These are phyloP conservation scores for Arctopsyche grandis DNA, from an alignment of 1,140 invertebrate species.

Conservation along the genomic window DNA sequence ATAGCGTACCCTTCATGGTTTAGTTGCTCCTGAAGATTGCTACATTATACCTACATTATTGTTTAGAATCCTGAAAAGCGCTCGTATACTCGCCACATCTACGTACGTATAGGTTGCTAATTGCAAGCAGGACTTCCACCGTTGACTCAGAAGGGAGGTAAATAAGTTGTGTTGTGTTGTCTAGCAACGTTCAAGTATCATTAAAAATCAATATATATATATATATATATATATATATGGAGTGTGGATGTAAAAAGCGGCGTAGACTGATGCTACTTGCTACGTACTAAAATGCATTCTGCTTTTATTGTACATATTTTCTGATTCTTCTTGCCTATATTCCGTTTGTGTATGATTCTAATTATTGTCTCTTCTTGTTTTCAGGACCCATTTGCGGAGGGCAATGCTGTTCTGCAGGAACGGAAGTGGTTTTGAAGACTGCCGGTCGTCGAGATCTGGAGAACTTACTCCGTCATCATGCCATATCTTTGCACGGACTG, in stretches of 20 bases:
- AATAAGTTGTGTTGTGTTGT: no score
- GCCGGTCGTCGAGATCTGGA: constrained; percentile 69
- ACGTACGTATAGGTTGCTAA: not conserved
- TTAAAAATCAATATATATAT: not conserved
- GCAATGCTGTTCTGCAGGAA: constrained; percentile 65
- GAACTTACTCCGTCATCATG: constrained; percentile 68
- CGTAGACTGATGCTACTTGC: no score
- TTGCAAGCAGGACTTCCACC: no score
- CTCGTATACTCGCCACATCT: not conserved
- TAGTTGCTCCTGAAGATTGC: not conserved
- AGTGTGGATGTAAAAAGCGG: not conserved
- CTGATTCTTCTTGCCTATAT: not conserved
- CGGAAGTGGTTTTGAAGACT: constrained; percentile 64
- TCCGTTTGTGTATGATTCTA: not conserved
- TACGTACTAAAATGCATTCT: not conserved
- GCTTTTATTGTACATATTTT: not conserved
- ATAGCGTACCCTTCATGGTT: constrained; percentile 7
- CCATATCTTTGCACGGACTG: constrained; percentile 68
- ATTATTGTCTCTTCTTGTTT: constrained; percentile 28
- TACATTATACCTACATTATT: not conserved
- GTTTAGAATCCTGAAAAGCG: not conserved
- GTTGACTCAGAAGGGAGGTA: no score
- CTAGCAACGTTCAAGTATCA: no score
- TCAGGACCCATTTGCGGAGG: constrained; percentile 64
- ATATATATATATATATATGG: not conserved